Evolutionary conservation across 2,797 vertebrate species (phyloP).

Genomic region (Enteromius viviparus): DNA sequence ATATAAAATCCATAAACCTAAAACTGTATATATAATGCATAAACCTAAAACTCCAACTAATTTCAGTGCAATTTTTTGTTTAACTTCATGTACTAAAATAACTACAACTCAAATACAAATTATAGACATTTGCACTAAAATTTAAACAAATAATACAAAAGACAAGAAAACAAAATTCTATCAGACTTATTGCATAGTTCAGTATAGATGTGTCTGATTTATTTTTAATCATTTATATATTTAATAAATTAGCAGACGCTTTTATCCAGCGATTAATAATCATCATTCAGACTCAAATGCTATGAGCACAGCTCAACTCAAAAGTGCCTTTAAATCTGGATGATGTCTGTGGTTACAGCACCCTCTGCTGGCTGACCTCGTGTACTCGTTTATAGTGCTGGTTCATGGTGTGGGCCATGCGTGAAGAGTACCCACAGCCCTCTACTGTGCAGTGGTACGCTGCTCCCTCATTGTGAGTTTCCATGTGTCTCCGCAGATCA

Average conservation of each 20-base stretch:
- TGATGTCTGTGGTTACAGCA: background rate
- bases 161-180: background rate
- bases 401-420: constrained; percentile 72
- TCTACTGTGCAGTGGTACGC: constrained; percentile 79
- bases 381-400: constrained; percentile 77
- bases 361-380: constrained; percentile 67
- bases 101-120: background rate
- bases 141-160: background rate
- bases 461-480: constrained; percentile 79
- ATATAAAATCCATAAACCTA: too few species aligned
- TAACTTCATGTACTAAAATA: background rate
- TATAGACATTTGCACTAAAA: background rate
- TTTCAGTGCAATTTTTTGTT: background rate
- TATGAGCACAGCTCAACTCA: background rate
- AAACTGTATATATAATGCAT: too few species aligned
- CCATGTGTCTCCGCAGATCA: constrained; percentile 81
- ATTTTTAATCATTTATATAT: background rate
- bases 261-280: background rate
- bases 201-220: background rate
- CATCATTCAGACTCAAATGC: background rate
- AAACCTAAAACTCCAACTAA: background rate
- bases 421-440: constrained; percentile 78
- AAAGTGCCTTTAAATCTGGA: background rate
- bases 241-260: too few species aligned
- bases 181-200: background rate